These are phyloP conservation scores for Metopia argyrocephala DNA, from an alignment of 2,888 invertebrate species.

Conservation along the genomic window DNA sequence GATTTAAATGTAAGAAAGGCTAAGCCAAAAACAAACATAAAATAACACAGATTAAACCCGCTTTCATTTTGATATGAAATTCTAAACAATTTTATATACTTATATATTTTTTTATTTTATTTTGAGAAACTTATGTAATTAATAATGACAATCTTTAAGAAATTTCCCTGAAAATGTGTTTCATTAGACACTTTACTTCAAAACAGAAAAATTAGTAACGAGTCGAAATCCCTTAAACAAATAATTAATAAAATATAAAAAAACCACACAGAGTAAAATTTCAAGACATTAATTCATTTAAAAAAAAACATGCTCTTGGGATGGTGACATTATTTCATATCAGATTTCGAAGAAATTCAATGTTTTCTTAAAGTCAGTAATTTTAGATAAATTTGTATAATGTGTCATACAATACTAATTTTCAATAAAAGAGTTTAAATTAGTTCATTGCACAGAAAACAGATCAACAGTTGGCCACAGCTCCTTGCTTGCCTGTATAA, in stretches of 20 bases:
- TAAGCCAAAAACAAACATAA: background rate
- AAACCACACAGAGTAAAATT: conserved; percentile 21
- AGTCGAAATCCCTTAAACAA: conserved; percentile 27
- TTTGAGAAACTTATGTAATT: conserved; percentile 27
- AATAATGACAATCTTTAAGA: conserved; percentile 53
- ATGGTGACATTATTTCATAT: background rate
- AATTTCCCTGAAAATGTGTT: conserved; percentile 50
- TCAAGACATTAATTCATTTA: conserved; percentile 22
- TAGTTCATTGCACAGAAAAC: too few species aligned
- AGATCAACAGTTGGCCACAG: too few species aligned
- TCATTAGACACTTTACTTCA: conserved; percentile 25
- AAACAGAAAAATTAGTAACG: conserved; percentile 45
- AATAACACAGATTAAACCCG: conserved; percentile 27
- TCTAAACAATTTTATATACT: background rate
- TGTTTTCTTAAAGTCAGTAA: too few species aligned
- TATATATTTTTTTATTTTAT: background rate
- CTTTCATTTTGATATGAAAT: conserved; percentile 42
- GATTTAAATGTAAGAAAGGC: background rate
- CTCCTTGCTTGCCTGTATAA: too few species aligned
- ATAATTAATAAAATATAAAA: conserved; percentile 43
- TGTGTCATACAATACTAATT: too few species aligned
- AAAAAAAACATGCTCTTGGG: background rate
- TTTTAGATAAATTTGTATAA: too few species aligned
- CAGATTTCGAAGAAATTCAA: conserved; percentile 5
- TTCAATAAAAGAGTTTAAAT: too few species aligned